Base-by-base conservation (phyloP, 2,113 vertebrate genomes). In the Clinocottus analis region DNA sequence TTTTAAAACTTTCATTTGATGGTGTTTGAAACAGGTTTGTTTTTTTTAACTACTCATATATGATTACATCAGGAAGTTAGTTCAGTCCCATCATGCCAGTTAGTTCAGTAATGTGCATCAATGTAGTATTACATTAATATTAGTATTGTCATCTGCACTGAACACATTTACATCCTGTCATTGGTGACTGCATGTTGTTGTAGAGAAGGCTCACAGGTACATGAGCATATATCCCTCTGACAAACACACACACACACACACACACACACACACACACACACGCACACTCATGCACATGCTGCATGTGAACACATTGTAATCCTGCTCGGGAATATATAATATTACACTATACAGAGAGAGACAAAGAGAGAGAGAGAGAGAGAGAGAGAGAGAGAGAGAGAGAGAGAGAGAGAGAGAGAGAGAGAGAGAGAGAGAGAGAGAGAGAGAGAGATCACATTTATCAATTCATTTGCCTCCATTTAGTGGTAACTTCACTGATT, bases 401-500 rank as follows among this genome's bases (percentile, higher is more conserved):
- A n/a, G n/a, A n/a, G n/a, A n/a, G n/a, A n/a, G n/a, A n/a, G n/a
- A n/a, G n/a, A n/a, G n/a, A n/a, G n/a, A n/a, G n/a, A n/a, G n/a
- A n/a, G n/a, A n/a, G n/a, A n/a, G n/a, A n/a, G n/a, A n/a, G n/a
- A n/a, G n/a, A n/a, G n/a, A n/a, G n/a, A n/a, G n/a, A n/a, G n/a
- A n/a, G n/a, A n/a, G n/a, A n/a, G n/a, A n/a, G n/a, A n/a, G 12
- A 27, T 29, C 8, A 12, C 14, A 51, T 73, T 35, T 13, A 63
- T 63, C 33, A 39, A 58, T 16, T 55, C 70, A 71, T 78, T 71
- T 66, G 29, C 66, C 63, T 71, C 45, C 61, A 35, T 67, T 81
- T 64, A 62, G 21, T 47, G 59, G 85, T 66, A 63, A 84, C 77
- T 43, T 84, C 60, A 66, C 77, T 74, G 29, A 31, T 31, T n/a